Conservation (phyloP, 2,797 vertebrate genomes). For the Falco biarmicus region DNA sequence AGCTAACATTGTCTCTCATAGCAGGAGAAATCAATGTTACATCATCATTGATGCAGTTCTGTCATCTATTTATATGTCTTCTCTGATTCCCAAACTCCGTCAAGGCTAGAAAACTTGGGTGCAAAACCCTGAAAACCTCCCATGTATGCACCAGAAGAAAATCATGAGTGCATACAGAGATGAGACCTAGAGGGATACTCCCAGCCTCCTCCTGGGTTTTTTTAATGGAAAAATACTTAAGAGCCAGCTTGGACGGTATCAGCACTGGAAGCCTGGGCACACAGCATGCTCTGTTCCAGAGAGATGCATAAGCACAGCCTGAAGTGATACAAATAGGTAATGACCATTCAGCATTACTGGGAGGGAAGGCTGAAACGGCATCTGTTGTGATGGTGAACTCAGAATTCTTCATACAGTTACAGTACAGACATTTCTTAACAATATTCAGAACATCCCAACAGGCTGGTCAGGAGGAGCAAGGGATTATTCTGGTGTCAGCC, state of each 20-base stretch:
- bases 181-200: not conserved
- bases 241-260: not conserved
- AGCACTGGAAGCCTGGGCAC: not conserved
- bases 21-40: not conserved
- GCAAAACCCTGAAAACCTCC: no score
- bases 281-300: not conserved
- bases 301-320: not conserved
- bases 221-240: not conserved
- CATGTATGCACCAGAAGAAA: not conserved
- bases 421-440: not conserved
- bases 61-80: not conserved
- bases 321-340: not conserved
- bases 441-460: not conserved
- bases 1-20: not conserved
- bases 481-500: not conserved
- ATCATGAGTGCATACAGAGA: not conserved
- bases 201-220: not conserved
- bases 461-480: not conserved
- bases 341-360: not conserved
- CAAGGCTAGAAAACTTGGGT: not conserved
- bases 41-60: not conserved
- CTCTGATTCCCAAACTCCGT: not conserved
- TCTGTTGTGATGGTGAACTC: not conserved
- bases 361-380: not conserved
- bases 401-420: not conserved